Base-by-base conservation (phyloP, 2,888 invertebrate genomes). In the Aradus depressus region DNA sequence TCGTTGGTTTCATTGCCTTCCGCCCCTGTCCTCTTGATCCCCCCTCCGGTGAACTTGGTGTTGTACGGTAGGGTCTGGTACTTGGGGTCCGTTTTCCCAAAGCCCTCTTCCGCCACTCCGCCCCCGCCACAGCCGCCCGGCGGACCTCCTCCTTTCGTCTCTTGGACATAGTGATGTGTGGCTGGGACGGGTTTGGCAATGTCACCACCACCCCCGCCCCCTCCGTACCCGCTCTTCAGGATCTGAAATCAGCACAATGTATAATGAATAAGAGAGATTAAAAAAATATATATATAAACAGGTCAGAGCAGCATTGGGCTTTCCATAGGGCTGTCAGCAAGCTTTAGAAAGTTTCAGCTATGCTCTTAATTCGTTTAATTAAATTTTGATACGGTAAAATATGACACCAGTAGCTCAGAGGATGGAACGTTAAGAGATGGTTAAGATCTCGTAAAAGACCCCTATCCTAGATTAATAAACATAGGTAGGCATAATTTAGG, bases 1-100 rank as follows among this genome's bases (percentile, higher is more conserved):
- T 47, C 47, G 18, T 47, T 47, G 10, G 44, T 55, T 39, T 58
- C 58, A 22, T 58, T 58, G 28, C 58, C 58, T 26, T 58, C 58
- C 32, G 51, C 58, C 21, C 31, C 45, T 22, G 48, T 48, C 31
- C 57, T 26, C 19, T 47, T 47, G 3, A 38, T 28, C 2, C 47
- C 47, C 2, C 47, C 73, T 18, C 80, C 71, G 14, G 81, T 79
- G 67, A 87, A 86, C 69, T 88, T 91, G 31, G 84, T 87, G 66
- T 82, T 91, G 70, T 88, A 86, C 61, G 91, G 90, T 69, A 91
- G 72, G 23, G 89, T 89, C 73, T 91, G 90, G 72, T 87, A 91
- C 70, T 88, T 93, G 35, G 84, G 88, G 68, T 91, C 89, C 50
- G 82, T 83, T 67, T 89, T 89, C 54, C 79, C 77, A 64, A 86